Evolutionary conservation across 2,888 invertebrate species (phyloP).

Genomic region (Macaria liturata): DNA sequence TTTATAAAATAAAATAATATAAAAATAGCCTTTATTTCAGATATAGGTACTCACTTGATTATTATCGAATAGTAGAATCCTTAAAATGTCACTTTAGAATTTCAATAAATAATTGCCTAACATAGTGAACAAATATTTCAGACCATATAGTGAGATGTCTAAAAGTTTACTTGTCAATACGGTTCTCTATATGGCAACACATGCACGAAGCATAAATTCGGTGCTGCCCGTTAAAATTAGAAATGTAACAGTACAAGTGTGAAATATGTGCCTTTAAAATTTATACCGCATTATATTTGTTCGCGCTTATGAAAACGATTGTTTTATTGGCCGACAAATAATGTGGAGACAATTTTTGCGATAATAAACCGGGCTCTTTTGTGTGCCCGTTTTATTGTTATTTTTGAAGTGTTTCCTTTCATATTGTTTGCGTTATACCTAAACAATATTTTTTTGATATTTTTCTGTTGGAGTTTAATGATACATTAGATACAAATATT

Average conservation of each 20-base stretch:
- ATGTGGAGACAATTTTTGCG: constrained; percentile 7
- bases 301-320: constrained; percentile 37
- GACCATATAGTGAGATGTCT: too few relatives aligned
- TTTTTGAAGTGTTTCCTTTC: neutral
- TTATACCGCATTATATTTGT: constrained; percentile 60
- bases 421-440: neutral
- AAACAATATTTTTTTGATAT: too few relatives aligned
- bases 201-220: constrained; percentile 75
- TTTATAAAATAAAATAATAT: too few relatives aligned
- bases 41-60: too few relatives aligned
- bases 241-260: constrained; percentile 69
- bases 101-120: too few relatives aligned
- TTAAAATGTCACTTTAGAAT: too few relatives aligned
- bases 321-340: constrained; percentile 33
- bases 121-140: too few relatives aligned
- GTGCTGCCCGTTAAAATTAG: constrained; percentile 77
- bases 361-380: constrained; percentile 11
- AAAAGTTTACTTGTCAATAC: constrained; percentile 9
- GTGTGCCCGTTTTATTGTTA: constrained; percentile 7
- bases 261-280: constrained; percentile 77
- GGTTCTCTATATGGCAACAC: constrained; percentile 72
- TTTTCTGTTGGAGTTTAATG: too few relatives aligned
- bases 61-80: too few relatives aligned
- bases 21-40: too few relatives aligned
- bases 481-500: too few relatives aligned